A percentile compares a stretch with the other conserved stretches of the same genome.
phyloP scores from a whole-genome alignment of 2,797 vertebrate species.

The Anguilla obscura region DNA sequence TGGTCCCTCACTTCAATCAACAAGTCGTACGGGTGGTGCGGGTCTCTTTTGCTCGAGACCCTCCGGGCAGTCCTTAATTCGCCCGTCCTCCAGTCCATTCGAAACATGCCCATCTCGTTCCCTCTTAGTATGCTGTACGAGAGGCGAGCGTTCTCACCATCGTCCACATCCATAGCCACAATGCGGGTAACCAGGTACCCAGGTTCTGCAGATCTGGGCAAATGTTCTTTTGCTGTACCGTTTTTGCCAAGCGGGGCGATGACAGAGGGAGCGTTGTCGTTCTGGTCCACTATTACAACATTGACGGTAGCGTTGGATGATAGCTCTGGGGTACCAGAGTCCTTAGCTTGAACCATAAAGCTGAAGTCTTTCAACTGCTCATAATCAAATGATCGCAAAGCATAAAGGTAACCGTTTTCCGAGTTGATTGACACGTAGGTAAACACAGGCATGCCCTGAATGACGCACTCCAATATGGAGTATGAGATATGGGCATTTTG shows the following conservation, averaged over 20 bases:
- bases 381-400: constrained; percentile 95
- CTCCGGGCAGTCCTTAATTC: constrained; percentile 89
- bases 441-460: constrained; percentile 97
- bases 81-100: constrained; percentile 96
- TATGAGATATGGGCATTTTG: constrained; percentile 91
- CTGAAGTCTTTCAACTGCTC: constrained; percentile 95
- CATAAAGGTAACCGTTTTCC: constrained; percentile 96
- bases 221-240: constrained; percentile 86
- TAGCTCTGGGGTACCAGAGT: constrained; percentile 82
- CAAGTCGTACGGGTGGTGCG: constrained; percentile 87
- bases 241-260: constrained; percentile 89
- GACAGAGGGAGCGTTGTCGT: constrained; percentile 90
- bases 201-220: constrained; percentile 91
- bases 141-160: constrained; percentile 92
- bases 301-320: constrained; percentile 87
- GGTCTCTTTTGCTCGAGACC: constrained; percentile 86
- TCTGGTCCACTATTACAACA: constrained; percentile 92
- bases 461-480: constrained; percentile 95
- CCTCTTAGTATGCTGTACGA: constrained; percentile 91
- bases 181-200: constrained; percentile 92
- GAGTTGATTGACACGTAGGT: constrained; percentile 98
- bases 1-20: constrained; percentile 95
- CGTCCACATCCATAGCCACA: constrained; percentile 90
- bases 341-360: constrained; percentile 90
- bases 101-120: constrained; percentile 92